Evolutionary conservation across 2,113 vertebrate species (phyloP).

Genomic region (Malurus elegans): DNA sequence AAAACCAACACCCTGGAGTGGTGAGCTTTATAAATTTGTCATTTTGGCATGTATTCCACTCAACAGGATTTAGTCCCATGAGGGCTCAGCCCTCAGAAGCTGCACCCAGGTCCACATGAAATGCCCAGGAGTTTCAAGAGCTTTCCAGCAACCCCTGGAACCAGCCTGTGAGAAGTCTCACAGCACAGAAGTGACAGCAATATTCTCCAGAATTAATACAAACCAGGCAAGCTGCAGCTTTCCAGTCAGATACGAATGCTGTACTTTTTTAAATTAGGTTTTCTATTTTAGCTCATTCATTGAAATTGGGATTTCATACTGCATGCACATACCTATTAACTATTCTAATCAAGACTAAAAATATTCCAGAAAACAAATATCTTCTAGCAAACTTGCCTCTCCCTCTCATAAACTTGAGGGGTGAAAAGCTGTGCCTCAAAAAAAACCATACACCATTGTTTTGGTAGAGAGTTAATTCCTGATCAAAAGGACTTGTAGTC

Average conservation of each 20-base stretch:
- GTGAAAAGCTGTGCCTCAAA: neutral
- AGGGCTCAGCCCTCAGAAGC: neutral
- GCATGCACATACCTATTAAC: neutral
- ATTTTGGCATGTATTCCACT: neutral
- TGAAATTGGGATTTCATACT: neutral
- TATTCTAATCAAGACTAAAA: neutral
- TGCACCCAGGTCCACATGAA: neutral
- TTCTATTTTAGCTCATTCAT: neutral
- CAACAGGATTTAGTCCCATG: neutral
- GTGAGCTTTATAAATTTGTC: fast-evolving
- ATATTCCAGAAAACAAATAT: neutral
- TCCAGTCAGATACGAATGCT: neutral
- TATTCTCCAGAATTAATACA: neutral
- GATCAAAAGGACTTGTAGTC: neutral
- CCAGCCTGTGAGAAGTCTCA: neutral
- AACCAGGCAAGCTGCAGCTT: neutral
- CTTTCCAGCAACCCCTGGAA: neutral
- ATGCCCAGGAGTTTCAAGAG: neutral
- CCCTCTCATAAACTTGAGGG: neutral
- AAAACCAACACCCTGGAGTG: fast-evolving
- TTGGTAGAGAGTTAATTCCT: neutral
- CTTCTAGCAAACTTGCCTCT: neutral
- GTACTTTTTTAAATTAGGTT: neutral
- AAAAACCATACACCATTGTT: neutral
- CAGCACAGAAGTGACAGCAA: neutral